Evolutionary conservation across 2,113 vertebrate genomes (phyloP).

Genomic region (Callochromis pleurospilus): DNA sequence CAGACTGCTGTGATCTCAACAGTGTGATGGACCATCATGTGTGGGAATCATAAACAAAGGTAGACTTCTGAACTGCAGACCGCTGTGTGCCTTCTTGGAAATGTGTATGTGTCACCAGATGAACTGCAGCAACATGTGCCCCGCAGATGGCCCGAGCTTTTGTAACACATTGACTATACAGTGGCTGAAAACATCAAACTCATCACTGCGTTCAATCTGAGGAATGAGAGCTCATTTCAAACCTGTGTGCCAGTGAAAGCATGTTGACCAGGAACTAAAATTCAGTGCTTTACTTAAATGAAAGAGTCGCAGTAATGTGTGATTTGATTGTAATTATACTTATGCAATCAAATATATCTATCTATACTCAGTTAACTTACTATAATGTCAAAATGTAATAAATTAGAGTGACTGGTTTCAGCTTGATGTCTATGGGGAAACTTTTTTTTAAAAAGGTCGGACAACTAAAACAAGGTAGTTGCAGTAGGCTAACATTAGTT

Average conservation of each 20-base stretch:
- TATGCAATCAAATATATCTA: neutral
- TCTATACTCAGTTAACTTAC: neutral
- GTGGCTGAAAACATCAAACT: neutral
- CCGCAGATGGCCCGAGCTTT: constrained; percentile 18
- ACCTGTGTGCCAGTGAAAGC: neutral
- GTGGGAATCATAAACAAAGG: constrained; percentile 34
- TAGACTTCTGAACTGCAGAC: neutral
- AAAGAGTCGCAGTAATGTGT: neutral
- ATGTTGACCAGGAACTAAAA: neutral
- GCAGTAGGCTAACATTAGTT: neutral
- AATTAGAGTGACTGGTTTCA: neutral
- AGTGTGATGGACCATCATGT: neutral
- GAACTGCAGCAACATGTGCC: constrained; percentile 18
- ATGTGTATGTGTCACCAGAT: neutral
- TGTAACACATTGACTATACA: neutral
- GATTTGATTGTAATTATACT: neutral
- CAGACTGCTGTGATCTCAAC: neutral
- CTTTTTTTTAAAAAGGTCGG: rapidly evolving
- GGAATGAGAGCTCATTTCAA: neutral
- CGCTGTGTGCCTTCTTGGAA: neutral
- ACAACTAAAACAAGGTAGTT: neutral
- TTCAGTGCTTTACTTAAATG: neutral
- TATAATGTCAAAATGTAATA: neutral
- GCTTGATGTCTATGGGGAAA: neutral
- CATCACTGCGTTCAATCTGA: neutral